phyloP scores from a whole-genome alignment of 1,140 invertebrate species.

The Aphelenchoides fujianensis region DNA sequence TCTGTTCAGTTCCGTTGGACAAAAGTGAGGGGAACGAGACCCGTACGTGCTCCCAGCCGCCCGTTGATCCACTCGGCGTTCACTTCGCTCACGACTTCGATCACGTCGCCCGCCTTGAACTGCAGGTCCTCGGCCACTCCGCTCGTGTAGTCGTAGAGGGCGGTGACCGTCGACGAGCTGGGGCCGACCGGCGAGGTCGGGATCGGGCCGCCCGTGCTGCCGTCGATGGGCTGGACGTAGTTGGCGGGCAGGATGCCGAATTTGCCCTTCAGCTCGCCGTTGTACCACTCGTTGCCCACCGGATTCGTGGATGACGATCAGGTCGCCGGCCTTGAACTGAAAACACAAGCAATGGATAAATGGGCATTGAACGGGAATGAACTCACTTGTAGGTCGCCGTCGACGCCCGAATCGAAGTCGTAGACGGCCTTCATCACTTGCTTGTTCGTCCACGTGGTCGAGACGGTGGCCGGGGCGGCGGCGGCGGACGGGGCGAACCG shows the following conservation, averaged over 20 bases:
- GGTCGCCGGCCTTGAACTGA: slow-evolving; percentile 48
- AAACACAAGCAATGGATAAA: no score
- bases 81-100: slow-evolving; percentile 36
- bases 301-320: slow-evolving; percentile 34
- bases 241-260: slow-evolving; percentile 83
- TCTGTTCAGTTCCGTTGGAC: slow-evolving; percentile 39
- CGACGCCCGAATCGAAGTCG: slow-evolving; percentile 49
- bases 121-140: slow-evolving; percentile 44
- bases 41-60: slow-evolving; percentile 27
- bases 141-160: slow-evolving; percentile 41
- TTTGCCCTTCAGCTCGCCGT: slow-evolving; percentile 78
- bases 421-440: slow-evolving; percentile 35
- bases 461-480: background rate
- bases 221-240: slow-evolving; percentile 64
- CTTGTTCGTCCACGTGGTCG: slow-evolving; percentile 13
- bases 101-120: slow-evolving; percentile 46
- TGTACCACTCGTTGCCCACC: slow-evolving; percentile 82
- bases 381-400: slow-evolving; percentile 45
- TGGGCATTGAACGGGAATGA: slow-evolving; percentile 21
- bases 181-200: slow-evolving; percentile 27
- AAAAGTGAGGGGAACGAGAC: slow-evolving; percentile 28
- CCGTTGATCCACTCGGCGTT: slow-evolving; percentile 43
- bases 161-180: slow-evolving; percentile 39
- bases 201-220: background rate
- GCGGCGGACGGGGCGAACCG: background rate